These are phyloP conservation scores for Cerceris rybyensis DNA, from an alignment of 2,888 invertebrate species.

Conservation along the genomic window DNA sequence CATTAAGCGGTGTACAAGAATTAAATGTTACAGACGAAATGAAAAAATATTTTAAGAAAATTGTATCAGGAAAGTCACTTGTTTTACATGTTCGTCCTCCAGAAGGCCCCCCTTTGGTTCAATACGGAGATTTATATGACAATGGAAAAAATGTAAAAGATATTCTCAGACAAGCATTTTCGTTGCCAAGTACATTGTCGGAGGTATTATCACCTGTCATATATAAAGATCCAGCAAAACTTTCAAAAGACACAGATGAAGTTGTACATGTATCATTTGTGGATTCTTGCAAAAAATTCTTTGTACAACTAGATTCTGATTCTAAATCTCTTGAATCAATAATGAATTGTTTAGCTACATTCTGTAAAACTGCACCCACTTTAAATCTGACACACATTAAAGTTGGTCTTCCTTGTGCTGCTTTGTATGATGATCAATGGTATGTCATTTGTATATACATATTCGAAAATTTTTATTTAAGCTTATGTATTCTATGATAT, in stretches of 20 bases:
- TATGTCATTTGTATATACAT: constrained; percentile 43
- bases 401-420: constrained; percentile 88
- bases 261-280: constrained; percentile 85
- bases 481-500: background rate
- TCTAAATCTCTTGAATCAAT: constrained; percentile 85
- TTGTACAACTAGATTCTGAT: constrained; percentile 87
- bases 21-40: constrained; percentile 84
- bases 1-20: constrained; percentile 87
- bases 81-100: constrained; percentile 87
- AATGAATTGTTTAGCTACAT: constrained; percentile 86
- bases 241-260: constrained; percentile 63
- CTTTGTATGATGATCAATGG: constrained; percentile 93
- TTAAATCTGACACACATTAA: constrained; percentile 81
- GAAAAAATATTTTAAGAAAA: constrained; percentile 88
- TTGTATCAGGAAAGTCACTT: constrained; percentile 86
- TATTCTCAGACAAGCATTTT: constrained; percentile 81
- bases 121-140: constrained; percentile 88
- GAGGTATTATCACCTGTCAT: constrained; percentile 39
- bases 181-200: constrained; percentile 36
- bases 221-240: constrained; percentile 60
- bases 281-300: constrained; percentile 88
- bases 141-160: constrained; percentile 85
- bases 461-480: background rate
- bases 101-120: constrained; percentile 88
- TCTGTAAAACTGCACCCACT: constrained; percentile 83